Evolutionary conservation across 1,140 invertebrate genomes (phyloP).

Genomic region (Monomorium pharaonis): DNA sequence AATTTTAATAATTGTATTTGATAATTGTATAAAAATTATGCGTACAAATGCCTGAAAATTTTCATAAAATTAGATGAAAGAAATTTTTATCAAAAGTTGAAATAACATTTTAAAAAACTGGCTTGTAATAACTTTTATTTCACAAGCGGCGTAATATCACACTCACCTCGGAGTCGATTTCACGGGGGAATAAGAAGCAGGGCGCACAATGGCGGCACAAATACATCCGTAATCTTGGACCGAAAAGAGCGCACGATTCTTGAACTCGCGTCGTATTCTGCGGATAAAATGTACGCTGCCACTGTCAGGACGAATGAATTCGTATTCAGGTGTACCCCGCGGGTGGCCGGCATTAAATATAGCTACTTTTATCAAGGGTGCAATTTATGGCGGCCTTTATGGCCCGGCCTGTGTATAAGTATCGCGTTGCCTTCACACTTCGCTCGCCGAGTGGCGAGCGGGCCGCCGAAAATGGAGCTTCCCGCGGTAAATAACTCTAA

Average conservation of each 20-base stretch:
- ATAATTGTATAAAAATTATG: too few relatives aligned
- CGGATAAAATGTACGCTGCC: constrained; percentile 26
- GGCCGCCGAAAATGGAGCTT: constrained; percentile 33
- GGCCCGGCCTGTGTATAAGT: constrained; percentile 26
- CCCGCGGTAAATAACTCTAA: constrained; percentile 64
- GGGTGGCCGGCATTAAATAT: constrained; percentile 40
- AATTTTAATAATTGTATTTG: too few relatives aligned
- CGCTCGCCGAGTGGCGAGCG: not conserved
- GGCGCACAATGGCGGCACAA: not conserved
- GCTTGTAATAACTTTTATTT: constrained; percentile 22
- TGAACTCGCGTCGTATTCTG: constrained; percentile 20
- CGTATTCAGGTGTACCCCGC: constrained; percentile 32
- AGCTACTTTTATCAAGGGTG: constrained; percentile 53
- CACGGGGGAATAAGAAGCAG: not conserved
- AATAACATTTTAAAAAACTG: not conserved
- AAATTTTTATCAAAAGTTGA: too few relatives aligned
- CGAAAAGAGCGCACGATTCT: constrained; percentile 8
- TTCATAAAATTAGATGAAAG: too few relatives aligned
- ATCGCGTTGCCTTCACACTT: constrained; percentile 37
- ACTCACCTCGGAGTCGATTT: not conserved
- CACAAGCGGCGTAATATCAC: not conserved
- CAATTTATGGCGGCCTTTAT: constrained; percentile 60
- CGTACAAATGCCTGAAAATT: too few relatives aligned
- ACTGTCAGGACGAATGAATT: constrained; percentile 48
- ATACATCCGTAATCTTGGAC: not conserved